These are phyloP conservation scores for Anniella stebbinsi DNA, from an alignment of 2,797 vertebrate genomes.

Conservation along the genomic window DNA sequence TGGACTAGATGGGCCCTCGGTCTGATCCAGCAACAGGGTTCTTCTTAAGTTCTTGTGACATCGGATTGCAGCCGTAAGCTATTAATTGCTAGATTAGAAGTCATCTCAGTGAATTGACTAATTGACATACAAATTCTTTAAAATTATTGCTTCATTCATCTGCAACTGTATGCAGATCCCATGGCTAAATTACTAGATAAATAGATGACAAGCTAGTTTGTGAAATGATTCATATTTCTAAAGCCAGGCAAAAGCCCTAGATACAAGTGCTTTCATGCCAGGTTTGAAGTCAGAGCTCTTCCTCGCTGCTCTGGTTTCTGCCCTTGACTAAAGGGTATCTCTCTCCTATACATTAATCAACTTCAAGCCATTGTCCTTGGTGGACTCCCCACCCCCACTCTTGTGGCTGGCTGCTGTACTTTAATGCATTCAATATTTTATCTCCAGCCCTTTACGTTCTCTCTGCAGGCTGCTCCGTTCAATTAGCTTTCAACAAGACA, in stretches of 20 bases:
- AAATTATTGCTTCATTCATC: neutral
- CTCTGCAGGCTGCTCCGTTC: neutral
- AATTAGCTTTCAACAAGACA: neutral
- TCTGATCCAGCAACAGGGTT: too few species aligned
- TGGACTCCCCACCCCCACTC: neutral
- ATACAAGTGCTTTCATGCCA: neutral
- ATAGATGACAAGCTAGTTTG: neutral
- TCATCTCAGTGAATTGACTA: neutral
- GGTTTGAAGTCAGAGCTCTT: neutral
- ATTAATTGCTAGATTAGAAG: neutral
- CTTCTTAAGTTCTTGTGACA: neutral
- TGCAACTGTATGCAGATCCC: neutral
- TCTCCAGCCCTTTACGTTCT: neutral
- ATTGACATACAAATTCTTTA: neutral
- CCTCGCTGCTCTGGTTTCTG: neutral
- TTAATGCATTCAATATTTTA: neutral
- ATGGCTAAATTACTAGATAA: neutral
- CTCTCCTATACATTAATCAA: neutral
- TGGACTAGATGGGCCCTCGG: too few species aligned
- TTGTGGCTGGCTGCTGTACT: neutral
- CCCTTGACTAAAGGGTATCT: constrained; percentile 6
- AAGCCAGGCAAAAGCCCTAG: neutral
- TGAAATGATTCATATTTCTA: neutral
- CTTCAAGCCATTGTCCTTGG: neutral
- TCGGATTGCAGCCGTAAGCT: neutral